phyloP scores from a whole-genome alignment of 2,113 vertebrate species.

The Vulpes lagopus region DNA sequence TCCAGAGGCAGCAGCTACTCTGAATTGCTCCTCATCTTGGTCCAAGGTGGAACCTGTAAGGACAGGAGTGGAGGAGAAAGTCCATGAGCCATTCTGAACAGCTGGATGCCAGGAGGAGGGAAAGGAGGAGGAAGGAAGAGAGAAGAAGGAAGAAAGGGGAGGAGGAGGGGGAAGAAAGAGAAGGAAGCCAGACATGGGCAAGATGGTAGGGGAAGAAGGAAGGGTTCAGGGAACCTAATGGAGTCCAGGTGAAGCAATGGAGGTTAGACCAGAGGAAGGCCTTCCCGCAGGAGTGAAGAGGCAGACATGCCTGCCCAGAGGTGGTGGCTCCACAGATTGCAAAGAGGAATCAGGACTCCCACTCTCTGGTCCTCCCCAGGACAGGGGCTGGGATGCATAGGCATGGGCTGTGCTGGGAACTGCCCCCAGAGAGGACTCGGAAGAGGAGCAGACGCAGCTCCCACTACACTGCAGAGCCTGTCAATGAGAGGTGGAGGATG shows the following conservation, averaged over 20 bases:
- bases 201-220: background rate
- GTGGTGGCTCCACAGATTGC: too few relatives aligned
- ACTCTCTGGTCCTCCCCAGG: background rate
- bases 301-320: background rate
- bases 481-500: background rate
- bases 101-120: background rate
- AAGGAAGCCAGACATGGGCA: background rate
- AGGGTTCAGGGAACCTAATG: background rate
- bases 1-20: slow-evolving; percentile 45
- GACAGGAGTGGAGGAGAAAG: background rate
- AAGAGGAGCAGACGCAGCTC: background rate
- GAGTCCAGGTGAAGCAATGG: background rate
- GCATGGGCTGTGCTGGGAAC: background rate
- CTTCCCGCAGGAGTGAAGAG: background rate
- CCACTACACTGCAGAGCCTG: background rate
- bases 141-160: background rate
- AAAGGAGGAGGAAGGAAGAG: too few relatives aligned
- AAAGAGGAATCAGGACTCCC: background rate
- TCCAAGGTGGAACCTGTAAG: background rate
- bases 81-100: background rate
- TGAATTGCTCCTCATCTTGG: slow-evolving; percentile 32
- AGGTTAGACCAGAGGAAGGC: background rate
- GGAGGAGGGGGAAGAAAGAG: background rate
- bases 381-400: background rate
- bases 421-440: background rate